Evolutionary conservation across 1,140 invertebrate species (phyloP), one percentile per base, ranked within the genome.

Genomic region (Drosophila takahashii): DNA sequence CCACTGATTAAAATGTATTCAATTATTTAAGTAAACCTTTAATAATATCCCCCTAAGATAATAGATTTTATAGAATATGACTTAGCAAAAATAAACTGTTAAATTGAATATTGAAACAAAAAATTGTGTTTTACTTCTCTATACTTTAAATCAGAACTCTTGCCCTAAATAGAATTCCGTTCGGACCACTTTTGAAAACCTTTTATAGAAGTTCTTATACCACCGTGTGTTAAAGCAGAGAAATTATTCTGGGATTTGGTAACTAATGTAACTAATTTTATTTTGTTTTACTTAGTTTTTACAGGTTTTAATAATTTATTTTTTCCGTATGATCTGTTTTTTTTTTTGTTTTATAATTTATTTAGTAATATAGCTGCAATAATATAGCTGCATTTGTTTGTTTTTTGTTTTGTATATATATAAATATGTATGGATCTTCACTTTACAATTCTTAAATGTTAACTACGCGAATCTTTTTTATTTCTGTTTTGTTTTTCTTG

Each of bases 261-360:
- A 87, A 87, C 83, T 87, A 87, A 87, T 87, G 85, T 89, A 87
- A 87, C 84, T 87, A 90, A 89, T 80, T 87, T 87, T 87, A 89
- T 84, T 87, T 87, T 87, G 77, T 61, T 84, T 86, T 87, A 79
- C 84, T 89, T 87, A 89, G 60, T 84, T 87, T 87, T 89, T 87
- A 89, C 84, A 87, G 79, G 79, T 86, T 86, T 84, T 67, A 79
- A 85, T 80, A 85, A 83, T 84, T 86, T 81, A 81, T 86, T 56
- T 81, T 77, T 79, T 80, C 53, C 79, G 79, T 81, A 78, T 81
- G 79, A 26, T 77, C 51, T 22, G 1, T 22, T 54, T 64, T 22
- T 22, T 22, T 54, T 64, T 65, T 81, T 81, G 37, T 81, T 62
- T 81, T 67, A 57, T 83, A 84, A 73, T 79, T 85, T 76, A 74